Evolutionary conservation across 2,888 invertebrate genomes (phyloP), one percentile per base, ranked within the genome.

Genomic region (Argyresthia goedartella): DNA sequence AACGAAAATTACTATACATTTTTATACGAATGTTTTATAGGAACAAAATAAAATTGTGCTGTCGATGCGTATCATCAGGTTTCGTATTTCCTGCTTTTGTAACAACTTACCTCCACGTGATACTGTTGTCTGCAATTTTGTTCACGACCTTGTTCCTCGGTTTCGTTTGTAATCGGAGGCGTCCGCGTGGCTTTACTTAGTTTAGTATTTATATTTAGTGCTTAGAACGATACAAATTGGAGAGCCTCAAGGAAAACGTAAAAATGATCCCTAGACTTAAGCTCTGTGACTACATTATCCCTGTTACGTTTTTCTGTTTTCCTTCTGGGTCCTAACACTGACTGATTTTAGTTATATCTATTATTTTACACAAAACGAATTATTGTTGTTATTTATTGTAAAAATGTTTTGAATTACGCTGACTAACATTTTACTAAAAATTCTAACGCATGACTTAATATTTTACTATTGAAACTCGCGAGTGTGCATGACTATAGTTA

Each of bases 361-460:
- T 25, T 39, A 39, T 39, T 39, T 39, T 39, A 39, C n/a, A 1
- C n/a, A 39, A 11, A 2, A 6, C 9, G n/a, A 39, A 11, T 39
- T 39, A 43, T n/a, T 43, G 15, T 14, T 44, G 33, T 33, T 34
- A 33, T 33, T 33, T 46, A 46, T n/a, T 33, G 9, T 44, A 44
- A 34, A 33, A 4, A 9, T 58, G 60, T 75, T 84, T 81, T 81
- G 71, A 80, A 79, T 77, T 69, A 73, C 69, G 69, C 78, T 84
- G 84, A 86, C 85, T 86, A 86, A 86, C 85, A 77, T 71, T 25
- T 61, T 69, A 84, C 82, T 85, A 85, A 86, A 80, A 61, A 59
- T 76, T 82, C 75, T 81, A 81, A 80, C 73, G 85, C 84, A 86
- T 86, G 84, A 86, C 85, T 64, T 67, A 71, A 75, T 77, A 55